Evolutionary conservation across 92 coral and sea anemone species (phyloP).

Genomic region (Umimayanthus chanpuru): DNA sequence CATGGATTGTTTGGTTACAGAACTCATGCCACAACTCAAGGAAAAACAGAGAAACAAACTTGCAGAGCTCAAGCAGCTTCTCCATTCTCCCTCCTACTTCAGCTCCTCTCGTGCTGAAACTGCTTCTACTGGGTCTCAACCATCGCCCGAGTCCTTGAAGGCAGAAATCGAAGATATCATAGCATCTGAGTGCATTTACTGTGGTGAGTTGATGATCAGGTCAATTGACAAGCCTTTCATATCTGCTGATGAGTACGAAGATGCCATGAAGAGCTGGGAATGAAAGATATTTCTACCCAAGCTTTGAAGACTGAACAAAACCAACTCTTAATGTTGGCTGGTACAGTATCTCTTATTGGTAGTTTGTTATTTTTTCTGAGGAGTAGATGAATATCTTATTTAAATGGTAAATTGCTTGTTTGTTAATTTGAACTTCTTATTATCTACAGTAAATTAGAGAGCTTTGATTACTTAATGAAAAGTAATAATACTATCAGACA

Average conservation of each 20-base stretch:
- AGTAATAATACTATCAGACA: too few species aligned
- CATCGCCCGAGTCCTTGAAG: conserved; percentile 48
- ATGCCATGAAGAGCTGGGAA: conserved; percentile 81
- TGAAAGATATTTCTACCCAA: conserved; percentile 1
- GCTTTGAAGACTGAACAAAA: neutral
- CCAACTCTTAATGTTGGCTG: too few species aligned
- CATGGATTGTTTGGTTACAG: conserved; percentile 86
- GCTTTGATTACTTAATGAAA: too few species aligned
- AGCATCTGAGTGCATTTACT: conserved; percentile 88
- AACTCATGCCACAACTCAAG: conserved; percentile 86
- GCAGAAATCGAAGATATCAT: conserved; percentile 90
- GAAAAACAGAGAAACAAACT: conserved; percentile 93
- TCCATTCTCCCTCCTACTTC: conserved; percentile 8
- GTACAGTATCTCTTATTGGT: too few species aligned
- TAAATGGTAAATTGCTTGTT: too few species aligned
- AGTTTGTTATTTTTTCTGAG: neutral
- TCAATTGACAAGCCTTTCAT: conserved; percentile 95
- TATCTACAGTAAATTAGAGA: too few species aligned
- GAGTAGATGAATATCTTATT: neutral
- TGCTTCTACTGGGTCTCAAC: conserved; percentile 8
- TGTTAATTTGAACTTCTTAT: too few species aligned
- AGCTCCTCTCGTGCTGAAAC: conserved; percentile 22
- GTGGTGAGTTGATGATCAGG: conserved; percentile 97
- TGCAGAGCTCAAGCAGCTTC: conserved; percentile 28
- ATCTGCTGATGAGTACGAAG: conserved; percentile 85